These are phyloP conservation scores for Pomacea maculata DNA, from an alignment of 1,140 invertebrate species.

Conservation along the genomic window DNA sequence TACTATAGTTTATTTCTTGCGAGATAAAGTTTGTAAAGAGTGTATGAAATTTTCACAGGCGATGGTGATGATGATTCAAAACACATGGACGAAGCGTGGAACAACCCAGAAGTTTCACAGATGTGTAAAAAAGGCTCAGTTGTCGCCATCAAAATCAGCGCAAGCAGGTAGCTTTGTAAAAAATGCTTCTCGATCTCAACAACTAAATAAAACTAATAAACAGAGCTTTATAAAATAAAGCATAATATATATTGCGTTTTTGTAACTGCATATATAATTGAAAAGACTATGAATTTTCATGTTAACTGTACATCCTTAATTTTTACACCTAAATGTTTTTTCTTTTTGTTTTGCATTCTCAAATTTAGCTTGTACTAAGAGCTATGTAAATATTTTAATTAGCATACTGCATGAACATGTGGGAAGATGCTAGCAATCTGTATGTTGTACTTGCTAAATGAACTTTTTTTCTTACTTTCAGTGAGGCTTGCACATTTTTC, in stretches of 20 bases:
- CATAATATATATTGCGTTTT: not conserved
- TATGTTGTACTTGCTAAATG: not conserved
- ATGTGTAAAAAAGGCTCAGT: constrained; percentile 27
- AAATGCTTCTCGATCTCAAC: not conserved
- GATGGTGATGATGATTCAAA: constrained; percentile 43
- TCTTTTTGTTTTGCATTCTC: not conserved
- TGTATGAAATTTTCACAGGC: constrained; percentile 15
- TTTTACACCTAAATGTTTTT: not conserved
- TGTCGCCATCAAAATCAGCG: constrained; percentile 38
- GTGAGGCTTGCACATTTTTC: constrained; percentile 80
- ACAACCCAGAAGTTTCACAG: constrained; percentile 25
- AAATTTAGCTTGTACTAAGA: not conserved
- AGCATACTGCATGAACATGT: no score
- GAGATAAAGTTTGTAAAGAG: not conserved
- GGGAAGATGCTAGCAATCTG: no score
- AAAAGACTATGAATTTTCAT: not conserved
- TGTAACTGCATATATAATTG: not conserved
- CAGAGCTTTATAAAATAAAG: not conserved
- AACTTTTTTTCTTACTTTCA: constrained; percentile 72
- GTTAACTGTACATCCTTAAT: constrained; percentile 5
- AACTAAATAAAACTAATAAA: not conserved
- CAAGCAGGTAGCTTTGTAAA: constrained; percentile 21
- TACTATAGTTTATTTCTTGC: not conserved
- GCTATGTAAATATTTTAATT: no score
- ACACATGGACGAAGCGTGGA: constrained; percentile 38